phyloP scores from a whole-genome alignment of 2,113 vertebrate genomes.

The Rattus rattus region DNA sequence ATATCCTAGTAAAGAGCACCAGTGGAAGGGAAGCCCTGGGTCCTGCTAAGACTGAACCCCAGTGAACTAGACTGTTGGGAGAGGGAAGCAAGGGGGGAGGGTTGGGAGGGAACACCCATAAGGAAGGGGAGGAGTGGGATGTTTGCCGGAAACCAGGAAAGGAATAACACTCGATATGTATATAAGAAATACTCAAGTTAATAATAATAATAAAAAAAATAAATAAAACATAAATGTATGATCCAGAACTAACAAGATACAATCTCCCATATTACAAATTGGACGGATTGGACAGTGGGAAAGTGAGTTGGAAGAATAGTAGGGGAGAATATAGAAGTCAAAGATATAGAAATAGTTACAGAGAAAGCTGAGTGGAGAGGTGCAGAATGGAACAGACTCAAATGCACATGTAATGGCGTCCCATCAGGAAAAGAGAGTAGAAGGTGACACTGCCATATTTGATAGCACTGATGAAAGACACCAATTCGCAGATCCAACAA shows the following conservation, averaged over 20 bases:
- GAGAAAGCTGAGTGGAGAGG: background rate
- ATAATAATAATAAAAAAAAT: no score
- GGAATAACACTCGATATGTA: no score
- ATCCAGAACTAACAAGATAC: background rate
- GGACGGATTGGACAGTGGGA: background rate
- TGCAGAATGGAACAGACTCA: background rate
- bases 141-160: no score
- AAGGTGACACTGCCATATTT: background rate
- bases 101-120: no score
- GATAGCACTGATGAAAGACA: background rate
- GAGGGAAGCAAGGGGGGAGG: no score
- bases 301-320: constrained; percentile 1
- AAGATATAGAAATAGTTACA: background rate
- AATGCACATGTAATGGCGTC: background rate
- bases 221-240: constrained; percentile 8
- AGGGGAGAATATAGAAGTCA: background rate
- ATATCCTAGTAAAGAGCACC: no score
- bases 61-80: no score
- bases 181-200: no score
- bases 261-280: background rate
- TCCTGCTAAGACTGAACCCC: no score
- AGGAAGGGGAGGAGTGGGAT: no score
- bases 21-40: no score
- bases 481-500: background rate
- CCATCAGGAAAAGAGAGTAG: background rate